A percentile compares a stretch with the other conserved stretches of the same genome.
These are phyloP conservation scores for Montifringilla adamsi DNA, from an alignment of 2,113 vertebrate genomes.

Conservation along the genomic window DNA sequence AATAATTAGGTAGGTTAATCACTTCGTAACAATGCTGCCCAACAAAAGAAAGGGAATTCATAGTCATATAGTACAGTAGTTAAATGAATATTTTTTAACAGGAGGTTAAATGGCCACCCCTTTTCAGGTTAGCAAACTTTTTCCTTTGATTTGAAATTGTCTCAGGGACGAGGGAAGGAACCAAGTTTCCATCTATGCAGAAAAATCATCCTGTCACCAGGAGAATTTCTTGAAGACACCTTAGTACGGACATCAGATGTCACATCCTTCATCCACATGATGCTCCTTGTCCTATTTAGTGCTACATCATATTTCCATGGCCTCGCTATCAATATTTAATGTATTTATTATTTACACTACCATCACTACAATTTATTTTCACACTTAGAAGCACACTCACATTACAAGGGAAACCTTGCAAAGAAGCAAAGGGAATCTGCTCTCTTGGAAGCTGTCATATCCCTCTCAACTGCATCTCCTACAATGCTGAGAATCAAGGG, in stretches of 20 bases:
- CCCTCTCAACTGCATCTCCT: background rate
- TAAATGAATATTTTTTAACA: background rate
- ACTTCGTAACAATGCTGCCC: background rate
- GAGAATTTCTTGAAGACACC: background rate
- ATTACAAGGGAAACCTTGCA: background rate
- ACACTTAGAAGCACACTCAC: background rate
- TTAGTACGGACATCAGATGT: background rate
- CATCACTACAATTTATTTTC: background rate
- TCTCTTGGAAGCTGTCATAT: background rate
- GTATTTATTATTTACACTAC: background rate
- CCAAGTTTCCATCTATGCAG: background rate
- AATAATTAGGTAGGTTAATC: background rate
- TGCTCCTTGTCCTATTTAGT: background rate
- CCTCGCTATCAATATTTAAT: background rate
- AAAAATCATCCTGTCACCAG: background rate
- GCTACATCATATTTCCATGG: background rate
- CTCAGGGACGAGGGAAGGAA: background rate
- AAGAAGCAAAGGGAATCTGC: background rate
- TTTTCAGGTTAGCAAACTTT: background rate
- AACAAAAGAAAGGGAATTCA: background rate
- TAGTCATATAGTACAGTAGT: background rate
- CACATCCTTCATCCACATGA: background rate
- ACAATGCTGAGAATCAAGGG: background rate
- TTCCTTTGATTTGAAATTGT: background rate
- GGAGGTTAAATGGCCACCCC: background rate